A percentile compares a stretch with the other conserved stretches of the same genome.
Conservation (phyloP, 2,888 invertebrate species). For the Gymnoscelis rufifasciata region DNA sequence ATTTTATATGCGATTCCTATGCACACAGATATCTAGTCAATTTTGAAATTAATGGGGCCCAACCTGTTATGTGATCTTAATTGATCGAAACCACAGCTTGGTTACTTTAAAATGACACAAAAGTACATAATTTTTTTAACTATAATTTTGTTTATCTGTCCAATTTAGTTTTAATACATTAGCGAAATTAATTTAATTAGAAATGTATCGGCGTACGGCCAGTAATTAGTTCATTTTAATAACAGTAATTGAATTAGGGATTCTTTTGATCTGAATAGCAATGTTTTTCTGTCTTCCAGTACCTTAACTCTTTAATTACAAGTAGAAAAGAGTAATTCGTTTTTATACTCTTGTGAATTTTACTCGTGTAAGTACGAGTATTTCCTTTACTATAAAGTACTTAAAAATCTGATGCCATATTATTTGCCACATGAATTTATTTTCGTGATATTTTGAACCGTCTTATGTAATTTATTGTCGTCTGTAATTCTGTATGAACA, state of each 20-base stretch:
- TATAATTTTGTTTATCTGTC: constrained; percentile 55
- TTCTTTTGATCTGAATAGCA: constrained; percentile 71
- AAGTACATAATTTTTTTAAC: constrained; percentile 58
- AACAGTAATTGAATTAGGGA: constrained; percentile 36
- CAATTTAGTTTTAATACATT: constrained; percentile 64
- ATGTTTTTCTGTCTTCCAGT: constrained; percentile 76
- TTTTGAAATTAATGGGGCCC: constrained; percentile 75
- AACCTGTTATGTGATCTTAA: constrained; percentile 56
- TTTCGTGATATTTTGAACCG: constrained; percentile 72
- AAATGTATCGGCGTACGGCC: constrained; percentile 58
- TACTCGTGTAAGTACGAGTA: constrained; percentile 38
- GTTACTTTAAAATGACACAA: constrained; percentile 54
- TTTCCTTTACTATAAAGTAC: constrained; percentile 62
- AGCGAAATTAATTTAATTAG: constrained; percentile 61
- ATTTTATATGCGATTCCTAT: constrained; percentile 75
- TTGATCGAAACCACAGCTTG: constrained; percentile 57
- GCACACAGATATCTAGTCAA: constrained; percentile 79
- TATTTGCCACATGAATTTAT: constrained; percentile 74
- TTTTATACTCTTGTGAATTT: constrained; percentile 35
- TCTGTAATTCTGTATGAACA: constrained; percentile 58
- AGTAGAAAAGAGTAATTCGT: constrained; percentile 38
- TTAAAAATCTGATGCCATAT: constrained; percentile 77
- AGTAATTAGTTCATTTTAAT: constrained; percentile 50
- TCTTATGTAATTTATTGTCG: constrained; percentile 66
- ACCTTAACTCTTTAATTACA: constrained; percentile 49